These are phyloP conservation scores for Marmota flaviventris DNA, from an alignment of 2,113 vertebrate species.

Conservation along the genomic window DNA sequence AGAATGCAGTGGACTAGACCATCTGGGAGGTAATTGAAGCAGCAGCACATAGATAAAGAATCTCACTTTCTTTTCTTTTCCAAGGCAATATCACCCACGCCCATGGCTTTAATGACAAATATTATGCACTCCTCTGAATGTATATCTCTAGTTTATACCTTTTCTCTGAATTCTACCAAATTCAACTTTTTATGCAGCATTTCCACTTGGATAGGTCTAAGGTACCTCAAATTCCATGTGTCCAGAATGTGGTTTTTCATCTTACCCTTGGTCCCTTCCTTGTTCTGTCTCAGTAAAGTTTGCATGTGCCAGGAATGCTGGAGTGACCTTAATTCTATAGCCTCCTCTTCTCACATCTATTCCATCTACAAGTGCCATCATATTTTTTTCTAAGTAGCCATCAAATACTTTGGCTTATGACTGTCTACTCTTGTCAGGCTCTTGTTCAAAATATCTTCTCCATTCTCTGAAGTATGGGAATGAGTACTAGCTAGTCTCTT, in stretches of 20 bases:
- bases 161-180: neutral
- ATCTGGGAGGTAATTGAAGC: neutral
- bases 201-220: neutral
- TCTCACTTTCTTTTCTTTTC: neutral
- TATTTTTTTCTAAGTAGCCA: neutral
- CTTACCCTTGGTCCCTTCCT: neutral
- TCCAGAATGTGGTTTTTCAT: neutral
- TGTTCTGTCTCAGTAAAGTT: neutral
- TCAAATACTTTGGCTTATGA: neutral
- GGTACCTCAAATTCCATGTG: neutral
- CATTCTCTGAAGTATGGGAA: neutral
- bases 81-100: rapidly evolving
- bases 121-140: neutral
- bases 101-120: neutral
- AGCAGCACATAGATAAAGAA: neutral
- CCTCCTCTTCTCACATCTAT: neutral
- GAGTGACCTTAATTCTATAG: neutral
- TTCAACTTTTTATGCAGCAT: neutral
- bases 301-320: neutral
- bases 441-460: neutral
- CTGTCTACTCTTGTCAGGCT: neutral
- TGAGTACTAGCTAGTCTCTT: neutral
- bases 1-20: rapidly evolving
- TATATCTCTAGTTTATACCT: neutral
- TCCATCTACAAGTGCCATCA: neutral